These are phyloP conservation scores for Melanotaenia parkinsoni DNA, from an alignment of 2,797 vertebrate species.

Conservation along the genomic window DNA sequence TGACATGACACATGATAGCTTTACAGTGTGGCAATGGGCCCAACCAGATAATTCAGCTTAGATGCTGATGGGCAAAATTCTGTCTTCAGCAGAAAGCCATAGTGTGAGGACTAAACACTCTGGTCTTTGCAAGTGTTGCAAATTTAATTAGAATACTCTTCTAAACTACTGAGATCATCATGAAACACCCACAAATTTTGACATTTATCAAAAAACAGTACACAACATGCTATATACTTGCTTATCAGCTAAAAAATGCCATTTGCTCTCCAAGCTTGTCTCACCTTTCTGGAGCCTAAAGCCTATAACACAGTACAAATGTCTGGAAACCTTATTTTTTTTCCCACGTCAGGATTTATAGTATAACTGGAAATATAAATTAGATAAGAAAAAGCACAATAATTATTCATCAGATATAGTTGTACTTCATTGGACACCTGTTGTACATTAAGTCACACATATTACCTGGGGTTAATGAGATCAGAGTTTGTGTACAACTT, in stretches of 20 bases:
- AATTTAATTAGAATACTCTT: neutral
- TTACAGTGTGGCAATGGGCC: constrained; percentile 41
- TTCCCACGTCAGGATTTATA: neutral
- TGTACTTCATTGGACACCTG: neutral
- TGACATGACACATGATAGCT: constrained; percentile 60
- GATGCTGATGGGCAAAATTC: constrained; percentile 29
- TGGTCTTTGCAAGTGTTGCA: neutral
- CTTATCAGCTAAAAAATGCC: no score
- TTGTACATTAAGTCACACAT: neutral
- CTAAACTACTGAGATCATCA: neutral
- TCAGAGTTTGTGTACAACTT: neutral
- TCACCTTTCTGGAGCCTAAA: no score
- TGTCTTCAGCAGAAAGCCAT: constrained; percentile 26
- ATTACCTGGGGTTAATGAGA: neutral
- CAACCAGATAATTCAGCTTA: constrained; percentile 21
- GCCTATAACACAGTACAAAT: no score
- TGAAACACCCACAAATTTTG: constrained; percentile 1
- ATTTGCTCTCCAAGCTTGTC: no score
- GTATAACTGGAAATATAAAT: neutral
- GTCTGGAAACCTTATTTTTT: no score
- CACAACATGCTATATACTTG: no score
- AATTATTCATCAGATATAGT: neutral
- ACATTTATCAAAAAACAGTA: neutral
- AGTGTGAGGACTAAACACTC: constrained; percentile 33
- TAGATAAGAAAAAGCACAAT: neutral